Conservation (phyloP, 2,113 vertebrate species). For the Chamaea fasciata region DNA sequence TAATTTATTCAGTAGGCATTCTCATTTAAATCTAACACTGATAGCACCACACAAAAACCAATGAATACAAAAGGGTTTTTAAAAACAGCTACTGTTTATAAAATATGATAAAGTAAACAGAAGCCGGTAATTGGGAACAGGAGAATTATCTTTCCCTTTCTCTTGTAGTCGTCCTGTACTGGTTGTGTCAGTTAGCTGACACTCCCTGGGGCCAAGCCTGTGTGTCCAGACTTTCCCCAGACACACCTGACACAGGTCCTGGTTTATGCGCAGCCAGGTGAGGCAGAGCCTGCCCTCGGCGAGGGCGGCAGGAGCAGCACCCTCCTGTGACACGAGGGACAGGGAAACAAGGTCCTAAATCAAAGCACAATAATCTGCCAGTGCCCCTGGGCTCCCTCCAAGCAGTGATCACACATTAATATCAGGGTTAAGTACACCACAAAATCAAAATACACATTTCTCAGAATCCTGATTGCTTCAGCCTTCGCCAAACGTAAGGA, state of each 20-base stretch:
- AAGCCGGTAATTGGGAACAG: neutral
- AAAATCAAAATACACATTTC: neutral
- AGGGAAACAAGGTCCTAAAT: rapidly evolving
- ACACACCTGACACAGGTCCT: neutral
- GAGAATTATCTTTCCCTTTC: neutral
- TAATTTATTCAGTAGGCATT: constrained; percentile 6
- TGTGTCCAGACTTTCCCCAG: neutral
- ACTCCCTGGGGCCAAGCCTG: neutral
- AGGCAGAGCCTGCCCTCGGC: neutral
- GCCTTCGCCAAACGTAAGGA: neutral
- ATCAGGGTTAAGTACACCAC: neutral
- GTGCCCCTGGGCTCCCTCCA: neutral
- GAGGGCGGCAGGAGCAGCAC: neutral
- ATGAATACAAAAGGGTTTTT: neutral
- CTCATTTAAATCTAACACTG: constrained; percentile 26
- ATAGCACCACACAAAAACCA: neutral
- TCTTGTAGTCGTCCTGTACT: neutral
- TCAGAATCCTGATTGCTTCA: neutral
- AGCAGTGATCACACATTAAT: neutral
- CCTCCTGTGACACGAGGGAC: rapidly evolving
- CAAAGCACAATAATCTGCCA: neutral
- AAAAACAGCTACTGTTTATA: neutral
- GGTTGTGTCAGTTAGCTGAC: neutral
- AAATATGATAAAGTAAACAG: neutral
- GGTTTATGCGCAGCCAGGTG: neutral